Percentiles rank a stretch among this genome's conserved stretches.
These are phyloP conservation scores for Dioctria linearis DNA, from an alignment of 2,888 invertebrate species.

Conservation along the genomic window DNA sequence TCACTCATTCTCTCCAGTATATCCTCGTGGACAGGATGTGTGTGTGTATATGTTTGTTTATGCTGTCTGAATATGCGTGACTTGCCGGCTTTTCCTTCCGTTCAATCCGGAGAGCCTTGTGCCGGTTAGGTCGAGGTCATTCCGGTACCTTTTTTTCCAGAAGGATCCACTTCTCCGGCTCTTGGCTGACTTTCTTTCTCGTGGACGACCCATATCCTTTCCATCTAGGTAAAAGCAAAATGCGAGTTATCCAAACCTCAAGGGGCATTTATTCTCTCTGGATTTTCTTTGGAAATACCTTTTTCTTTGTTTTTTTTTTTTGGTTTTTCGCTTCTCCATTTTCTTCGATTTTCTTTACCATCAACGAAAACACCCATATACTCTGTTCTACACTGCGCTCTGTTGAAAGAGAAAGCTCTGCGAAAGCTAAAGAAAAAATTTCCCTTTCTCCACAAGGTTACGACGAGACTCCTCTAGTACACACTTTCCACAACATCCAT, in stretches of 20 bases:
- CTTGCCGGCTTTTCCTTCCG: conserved; percentile 47
- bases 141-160: conserved; percentile 36
- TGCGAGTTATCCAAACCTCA: conserved; percentile 45
- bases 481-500: conserved; percentile 30
- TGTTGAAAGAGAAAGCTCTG: conserved; percentile 46
- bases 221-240: conserved; percentile 44
- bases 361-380: conserved; percentile 9
- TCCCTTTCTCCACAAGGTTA: conserved; percentile 50
- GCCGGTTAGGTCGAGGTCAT: conserved; percentile 54
- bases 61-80: conserved; percentile 44
- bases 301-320: neutral
- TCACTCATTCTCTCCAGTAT: neutral
- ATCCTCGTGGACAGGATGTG: conserved; percentile 14
- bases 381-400: conserved; percentile 20
- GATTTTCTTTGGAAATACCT: conserved; percentile 27
- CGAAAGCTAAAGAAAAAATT: conserved; percentile 30
- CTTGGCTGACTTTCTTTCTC: conserved; percentile 7
- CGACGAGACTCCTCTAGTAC: conserved; percentile 36
- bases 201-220: conserved; percentile 45
- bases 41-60: conserved; percentile 29
- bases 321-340: conserved; percentile 14
- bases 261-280: conserved; percentile 38
- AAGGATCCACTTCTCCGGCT: conserved; percentile 24
- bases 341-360: conserved; percentile 38
- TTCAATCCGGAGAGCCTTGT: conserved; percentile 42